Base-by-base conservation (phyloP, 2,888 invertebrate species). In the Seira musarum region DNA sequence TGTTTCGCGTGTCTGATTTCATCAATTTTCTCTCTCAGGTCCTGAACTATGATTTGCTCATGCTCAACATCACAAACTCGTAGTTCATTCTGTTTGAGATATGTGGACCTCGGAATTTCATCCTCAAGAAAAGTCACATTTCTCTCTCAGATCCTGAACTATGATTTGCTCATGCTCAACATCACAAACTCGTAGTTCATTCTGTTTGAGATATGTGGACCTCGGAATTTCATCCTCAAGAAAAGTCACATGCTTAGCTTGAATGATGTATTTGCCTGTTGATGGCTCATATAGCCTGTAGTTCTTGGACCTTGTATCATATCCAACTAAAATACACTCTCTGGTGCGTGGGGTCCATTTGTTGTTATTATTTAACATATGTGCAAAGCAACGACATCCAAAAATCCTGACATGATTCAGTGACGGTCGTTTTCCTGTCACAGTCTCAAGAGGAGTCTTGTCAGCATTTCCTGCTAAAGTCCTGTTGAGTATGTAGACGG, bases 401-500 rank as follows among this genome's bases (percentile, higher is more conserved):
- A 88, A 85, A 0, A 79, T 40, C 49, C 79, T 63, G 0, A 78
- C 15, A 71, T 88, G 87, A 15, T 79, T 73, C 0, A 87, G 49
- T 24, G 66, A 69, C 15, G 87, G 85, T 66, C 86, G 86, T 64
- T 81, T 85, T 1, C 82, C 68, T 66, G 75, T 82, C 82, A 87
- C 84, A 35, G 84, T 24, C 75, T 88, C 87, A 75, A 77, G 87
- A 1, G 83, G 81, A 0, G 87, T 87, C 17, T 65, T 72, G 0
- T 60, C 67, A 8, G 30, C 61, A 22, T 80, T 82, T n/a, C 30
- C 74, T 6, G 68, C 66, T 5, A 84, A 30, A 1, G 72, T 86
- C 69, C 88, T 72, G 73, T 89, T 89, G 8, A 87, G 71, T 5
- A 88, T 19, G 76, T 88, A 88, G 2, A 86, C 87, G 10, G 88